Percentiles rank a stretch among this genome's conserved stretches.
phyloP scores from a whole-genome alignment of 2,113 vertebrate genomes.

The Cololabis saira region DNA sequence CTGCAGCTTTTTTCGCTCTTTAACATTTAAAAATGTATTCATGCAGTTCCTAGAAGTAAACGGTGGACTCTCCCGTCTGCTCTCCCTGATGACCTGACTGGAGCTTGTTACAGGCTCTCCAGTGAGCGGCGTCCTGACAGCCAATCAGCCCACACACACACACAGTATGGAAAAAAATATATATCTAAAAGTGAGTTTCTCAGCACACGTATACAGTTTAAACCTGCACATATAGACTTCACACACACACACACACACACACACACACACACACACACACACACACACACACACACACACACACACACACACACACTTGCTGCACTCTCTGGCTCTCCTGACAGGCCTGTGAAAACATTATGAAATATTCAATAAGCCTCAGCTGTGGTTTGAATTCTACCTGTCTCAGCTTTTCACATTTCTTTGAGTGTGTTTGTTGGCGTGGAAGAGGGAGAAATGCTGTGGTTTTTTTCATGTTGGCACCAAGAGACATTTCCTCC shows the following conservation, averaged over 20 bases:
- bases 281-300: slow-evolving; percentile 1
- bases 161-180: slow-evolving; percentile 22
- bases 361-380: slow-evolving; percentile 75
- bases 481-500: slow-evolving; percentile 10
- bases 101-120: slow-evolving; percentile 25
- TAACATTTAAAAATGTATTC: no score
- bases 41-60: no score
- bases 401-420: slow-evolving; percentile 57
- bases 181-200: neutral
- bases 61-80: no score
- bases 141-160: slow-evolving; percentile 28
- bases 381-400: slow-evolving; percentile 50
- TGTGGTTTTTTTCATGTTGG: slow-evolving; percentile 34
- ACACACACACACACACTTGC: neutral
- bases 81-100: slow-evolving; percentile 28
- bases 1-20: no score
- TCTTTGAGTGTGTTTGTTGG: slow-evolving; percentile 40
- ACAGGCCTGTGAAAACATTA: slow-evolving; percentile 72
- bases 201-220: slow-evolving; percentile 20
- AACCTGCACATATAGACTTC: slow-evolving; percentile 30
- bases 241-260: neutral
- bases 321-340: slow-evolving; percentile 44
- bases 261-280: neutral
- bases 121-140: slow-evolving; percentile 29
- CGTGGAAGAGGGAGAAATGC: slow-evolving; percentile 13